Evolutionary conservation across 1,140 invertebrate genomes (phyloP).

Genomic region (Steinernema feltiae): DNA sequence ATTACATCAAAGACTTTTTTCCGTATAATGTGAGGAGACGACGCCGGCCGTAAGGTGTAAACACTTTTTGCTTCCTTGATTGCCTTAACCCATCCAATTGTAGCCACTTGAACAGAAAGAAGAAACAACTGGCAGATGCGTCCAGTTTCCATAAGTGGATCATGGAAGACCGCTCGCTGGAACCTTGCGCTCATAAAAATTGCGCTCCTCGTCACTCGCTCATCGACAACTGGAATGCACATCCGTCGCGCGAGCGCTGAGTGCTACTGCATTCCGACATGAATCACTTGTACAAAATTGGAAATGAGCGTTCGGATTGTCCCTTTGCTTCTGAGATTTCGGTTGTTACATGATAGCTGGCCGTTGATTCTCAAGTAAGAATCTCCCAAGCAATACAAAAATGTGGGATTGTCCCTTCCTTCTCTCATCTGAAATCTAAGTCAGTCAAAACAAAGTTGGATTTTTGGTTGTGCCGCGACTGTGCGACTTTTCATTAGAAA

Average conservation of each 20-base stretch:
- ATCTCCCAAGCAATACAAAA: too few relatives aligned
- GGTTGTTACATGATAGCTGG: too few relatives aligned
- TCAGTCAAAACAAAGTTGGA: too few relatives aligned
- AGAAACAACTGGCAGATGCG: not conserved
- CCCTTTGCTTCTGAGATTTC: slow-evolving; percentile 1
- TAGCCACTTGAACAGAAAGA: not conserved
- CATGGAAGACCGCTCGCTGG: not conserved
- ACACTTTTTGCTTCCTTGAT: not conserved
- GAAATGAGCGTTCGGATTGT: not conserved
- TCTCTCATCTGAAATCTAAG: too few relatives aligned
- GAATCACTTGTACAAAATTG: not conserved
- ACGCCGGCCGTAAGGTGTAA: too few relatives aligned
- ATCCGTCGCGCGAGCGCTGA: not conserved
- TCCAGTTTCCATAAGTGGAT: slow-evolving; percentile 13
- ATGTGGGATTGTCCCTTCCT: too few relatives aligned
- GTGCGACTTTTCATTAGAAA: too few relatives aligned
- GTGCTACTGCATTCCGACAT: not conserved
- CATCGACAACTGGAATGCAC: slow-evolving; percentile 1
- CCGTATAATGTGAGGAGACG: too few relatives aligned
- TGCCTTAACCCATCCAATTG: not conserved
- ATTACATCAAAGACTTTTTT: too few relatives aligned
- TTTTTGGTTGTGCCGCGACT: too few relatives aligned
- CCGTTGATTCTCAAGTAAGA: too few relatives aligned
- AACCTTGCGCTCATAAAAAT: slow-evolving; percentile 4
- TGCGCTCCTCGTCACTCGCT: slow-evolving; percentile 11